Evolutionary conservation across 2,113 vertebrate species (phyloP), one percentile per base, ranked within the genome.

Genomic region (Tamias sibiricus): DNA sequence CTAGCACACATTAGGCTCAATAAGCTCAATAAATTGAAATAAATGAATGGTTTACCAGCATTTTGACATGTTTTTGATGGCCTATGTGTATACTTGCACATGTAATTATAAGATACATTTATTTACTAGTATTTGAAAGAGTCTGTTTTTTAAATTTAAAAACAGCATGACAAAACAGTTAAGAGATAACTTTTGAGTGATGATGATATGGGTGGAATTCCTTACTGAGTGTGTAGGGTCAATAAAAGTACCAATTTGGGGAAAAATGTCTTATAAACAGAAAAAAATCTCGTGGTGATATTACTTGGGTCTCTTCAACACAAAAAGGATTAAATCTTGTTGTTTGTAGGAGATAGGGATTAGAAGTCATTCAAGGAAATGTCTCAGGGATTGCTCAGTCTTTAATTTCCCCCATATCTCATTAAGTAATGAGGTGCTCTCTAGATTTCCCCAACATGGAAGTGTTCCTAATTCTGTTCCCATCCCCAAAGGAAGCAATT

Each of bases 401-500:
- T 89, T 93, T 89, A 59, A 81, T 95, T 92, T 95, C 16, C 44
- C 40, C 24, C 7, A 8, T 74, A 47, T 81, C 72, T 81, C 71
- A 3, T 76, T 91, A 83, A 87, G n/a, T 28, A 96, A 42, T 52
- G 11, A 88, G 49, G 44, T 87, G 11, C 35, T 47, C 52, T 95
- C 32, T 82, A 96, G 90, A 95, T 90, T 96, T 96, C 80, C 92
- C 92, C 94, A 89, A 24, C 13, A 64, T 85, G 37, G 30, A 47
- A 88, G 13, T 16, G 10, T 94, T 95, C 71, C 96, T 87, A 88
- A 84, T 95, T 97, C 44, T 94, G 30, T 88, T 86, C 82, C 59
- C 66, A 96, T 82, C 30, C 66, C 66, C 77, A 64, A 87, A 87
- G 66, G 94, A 96, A 80, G 79, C 96, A 94, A 80, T 84, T 82